phyloP scores from a whole-genome alignment of 37 sponge, comb jelly and placozoan genomes.

The Diacarnus erythraeanus region DNA sequence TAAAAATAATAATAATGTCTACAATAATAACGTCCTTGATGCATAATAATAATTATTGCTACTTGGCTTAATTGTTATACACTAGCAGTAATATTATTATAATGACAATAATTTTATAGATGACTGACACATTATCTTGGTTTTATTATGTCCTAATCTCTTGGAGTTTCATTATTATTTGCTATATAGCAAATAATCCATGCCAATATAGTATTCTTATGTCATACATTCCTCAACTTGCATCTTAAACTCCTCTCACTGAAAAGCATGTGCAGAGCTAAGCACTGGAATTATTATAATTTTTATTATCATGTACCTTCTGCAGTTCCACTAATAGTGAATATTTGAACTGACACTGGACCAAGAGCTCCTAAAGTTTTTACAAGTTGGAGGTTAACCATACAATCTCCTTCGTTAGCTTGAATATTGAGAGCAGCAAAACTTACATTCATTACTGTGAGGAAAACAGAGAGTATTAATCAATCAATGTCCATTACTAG shows the following conservation, averaged over 20 bases:
- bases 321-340: conserved; percentile 24
- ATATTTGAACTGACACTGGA: conserved; percentile 19
- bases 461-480: too few relatives aligned
- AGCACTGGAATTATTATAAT: neutral
- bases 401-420: conserved; percentile 25
- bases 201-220: too few relatives aligned
- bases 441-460: conserved; percentile 42
- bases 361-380: conserved; percentile 37
- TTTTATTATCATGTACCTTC: conserved; percentile 2
- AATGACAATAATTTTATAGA: too few relatives aligned
- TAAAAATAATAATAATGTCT: neutral
- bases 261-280: neutral
- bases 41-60: neutral
- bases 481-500: too few relatives aligned
- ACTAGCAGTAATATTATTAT: too few relatives aligned
- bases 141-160: too few relatives aligned
- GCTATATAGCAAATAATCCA: too few relatives aligned
- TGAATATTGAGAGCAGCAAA: neutral
- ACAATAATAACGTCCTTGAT: neutral
- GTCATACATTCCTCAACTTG: too few relatives aligned
- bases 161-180: too few relatives aligned
- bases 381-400: conserved; percentile 14
- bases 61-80: too few relatives aligned
- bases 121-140: too few relatives aligned
- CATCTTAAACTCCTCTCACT: too few relatives aligned